phyloP scores from a whole-genome alignment of 2,888 invertebrate species.

The Branchipolynoe longqiensis region DNA sequence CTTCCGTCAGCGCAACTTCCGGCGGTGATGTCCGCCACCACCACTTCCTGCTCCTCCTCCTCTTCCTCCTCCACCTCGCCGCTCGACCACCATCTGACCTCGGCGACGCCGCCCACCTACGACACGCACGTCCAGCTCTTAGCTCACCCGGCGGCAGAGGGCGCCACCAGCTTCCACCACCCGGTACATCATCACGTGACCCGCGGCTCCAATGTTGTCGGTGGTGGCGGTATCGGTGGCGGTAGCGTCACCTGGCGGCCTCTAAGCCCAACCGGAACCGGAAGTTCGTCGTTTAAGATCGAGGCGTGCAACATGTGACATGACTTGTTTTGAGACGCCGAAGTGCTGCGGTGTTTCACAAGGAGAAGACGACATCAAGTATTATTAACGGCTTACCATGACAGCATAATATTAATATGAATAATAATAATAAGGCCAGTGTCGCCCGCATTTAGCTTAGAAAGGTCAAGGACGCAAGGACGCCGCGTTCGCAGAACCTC shows the following conservation, averaged over 20 bases:
- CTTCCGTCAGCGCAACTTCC: background rate
- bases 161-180: background rate
- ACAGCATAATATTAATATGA: constrained; percentile 18
- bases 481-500: too few relatives aligned
- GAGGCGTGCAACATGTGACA: constrained; percentile 31
- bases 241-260: constrained; percentile 23
- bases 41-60: too few relatives aligned
- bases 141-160: background rate
- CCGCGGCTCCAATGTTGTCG: too few relatives aligned
- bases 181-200: constrained; percentile 18
- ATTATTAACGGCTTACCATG: constrained; percentile 35
- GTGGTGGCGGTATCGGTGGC: too few relatives aligned
- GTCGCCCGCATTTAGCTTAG: too few relatives aligned
- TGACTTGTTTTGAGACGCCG: background rate
- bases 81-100: background rate
- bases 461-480: too few relatives aligned
- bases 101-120: constrained; percentile 41
- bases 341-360: background rate
- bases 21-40: background rate
- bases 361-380: background rate
- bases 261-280: background rate
- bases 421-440: too few relatives aligned
- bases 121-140: constrained; percentile 52
- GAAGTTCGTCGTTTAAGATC: constrained; percentile 6
- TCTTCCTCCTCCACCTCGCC: background rate